Conservation (phyloP, 2,888 invertebrate species). For the Pyralis farinalis region DNA sequence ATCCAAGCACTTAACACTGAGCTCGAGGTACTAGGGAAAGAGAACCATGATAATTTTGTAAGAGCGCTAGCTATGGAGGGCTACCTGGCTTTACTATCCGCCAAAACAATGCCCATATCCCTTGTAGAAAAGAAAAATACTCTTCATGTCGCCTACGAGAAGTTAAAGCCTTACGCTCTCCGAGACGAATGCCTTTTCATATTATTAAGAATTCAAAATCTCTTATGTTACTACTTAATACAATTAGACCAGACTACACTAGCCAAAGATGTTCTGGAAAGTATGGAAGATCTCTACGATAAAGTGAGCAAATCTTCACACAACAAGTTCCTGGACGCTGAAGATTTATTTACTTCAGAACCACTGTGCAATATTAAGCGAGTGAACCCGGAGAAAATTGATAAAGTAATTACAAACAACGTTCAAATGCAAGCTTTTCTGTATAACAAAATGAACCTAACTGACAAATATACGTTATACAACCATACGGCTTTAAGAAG, state of each 20-base stretch:
- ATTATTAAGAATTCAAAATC: conserved; percentile 78
- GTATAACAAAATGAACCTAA: conserved; percentile 77
- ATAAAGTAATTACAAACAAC: conserved; percentile 81
- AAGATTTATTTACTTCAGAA: conserved; percentile 74
- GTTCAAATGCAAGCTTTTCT: conserved; percentile 83
- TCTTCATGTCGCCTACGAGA: conserved; percentile 51
- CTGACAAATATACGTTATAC: conserved; percentile 74
- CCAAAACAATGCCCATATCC: conserved; percentile 57
- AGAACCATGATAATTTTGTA: conserved; percentile 53
- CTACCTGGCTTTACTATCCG: conserved; percentile 57
- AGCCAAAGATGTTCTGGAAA: conserved; percentile 73
- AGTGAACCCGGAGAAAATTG: conserved; percentile 72
- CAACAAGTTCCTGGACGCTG: conserved; percentile 65
- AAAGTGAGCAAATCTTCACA: conserved; percentile 48
- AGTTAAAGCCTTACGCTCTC: conserved; percentile 50
- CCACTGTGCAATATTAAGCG: conserved; percentile 44
- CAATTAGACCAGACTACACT: conserved; percentile 69
- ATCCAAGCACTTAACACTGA: conserved; percentile 53
- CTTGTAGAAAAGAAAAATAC: conserved; percentile 55
- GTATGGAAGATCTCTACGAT: conserved; percentile 66
- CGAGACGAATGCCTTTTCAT: conserved; percentile 72
- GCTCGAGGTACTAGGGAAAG: conserved; percentile 52
- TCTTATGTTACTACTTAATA: conserved; percentile 78
- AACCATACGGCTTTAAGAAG: conserved; percentile 79
- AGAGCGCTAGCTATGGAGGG: conserved; percentile 68